Conservation (phyloP, 2,113 vertebrate species). For the Nothoprocta perdicaria region DNA sequence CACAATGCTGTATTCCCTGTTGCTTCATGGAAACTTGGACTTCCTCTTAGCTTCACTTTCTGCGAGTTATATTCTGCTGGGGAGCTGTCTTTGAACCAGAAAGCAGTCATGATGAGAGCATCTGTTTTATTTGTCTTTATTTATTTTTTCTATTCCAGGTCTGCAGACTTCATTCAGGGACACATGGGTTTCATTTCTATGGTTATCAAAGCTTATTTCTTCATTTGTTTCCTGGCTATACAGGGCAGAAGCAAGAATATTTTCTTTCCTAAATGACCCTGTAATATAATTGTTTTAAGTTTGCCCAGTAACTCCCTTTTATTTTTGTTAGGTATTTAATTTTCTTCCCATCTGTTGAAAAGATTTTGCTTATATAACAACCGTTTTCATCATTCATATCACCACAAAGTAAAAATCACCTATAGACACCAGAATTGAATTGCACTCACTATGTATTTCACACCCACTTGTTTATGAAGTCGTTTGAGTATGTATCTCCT, state of each 20-base stretch:
- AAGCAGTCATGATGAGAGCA: constrained; percentile 18
- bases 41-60: constrained; percentile 65
- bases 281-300: neutral
- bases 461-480: constrained; percentile 17
- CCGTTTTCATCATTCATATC: constrained; percentile 30
- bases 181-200: constrained; percentile 40
- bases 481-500: neutral
- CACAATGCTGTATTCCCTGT: constrained; percentile 50
- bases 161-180: neutral
- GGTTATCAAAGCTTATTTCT: constrained; percentile 50
- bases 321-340: neutral
- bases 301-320: constrained; percentile 13
- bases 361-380: constrained; percentile 12
- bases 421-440: neutral
- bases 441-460: neutral
- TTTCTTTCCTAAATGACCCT: neutral
- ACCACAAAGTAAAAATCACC: constrained; percentile 10
- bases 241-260: neutral
- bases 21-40: constrained; percentile 60
- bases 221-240: neutral
- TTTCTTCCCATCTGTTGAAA: constrained; percentile 32
- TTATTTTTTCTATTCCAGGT: constrained; percentile 1
- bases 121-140: constrained; percentile 37
- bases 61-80: neutral
- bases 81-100: constrained; percentile 51